These are phyloP conservation scores for Psilopsiagon aymara DNA, from an alignment of 2,113 vertebrate species.

Conservation along the genomic window DNA sequence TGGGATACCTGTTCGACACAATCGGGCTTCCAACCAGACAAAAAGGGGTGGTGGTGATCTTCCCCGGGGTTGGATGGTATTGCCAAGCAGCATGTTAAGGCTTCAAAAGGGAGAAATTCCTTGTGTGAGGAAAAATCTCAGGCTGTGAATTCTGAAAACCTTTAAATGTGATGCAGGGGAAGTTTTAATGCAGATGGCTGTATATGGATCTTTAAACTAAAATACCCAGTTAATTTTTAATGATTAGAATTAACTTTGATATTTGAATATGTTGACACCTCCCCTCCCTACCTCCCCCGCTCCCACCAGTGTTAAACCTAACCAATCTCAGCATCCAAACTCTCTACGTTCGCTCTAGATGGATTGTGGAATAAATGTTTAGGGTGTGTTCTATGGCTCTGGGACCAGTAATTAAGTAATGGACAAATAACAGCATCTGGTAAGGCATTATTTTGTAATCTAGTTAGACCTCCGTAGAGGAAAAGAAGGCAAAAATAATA, in stretches of 20 bases:
- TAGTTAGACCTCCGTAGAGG: not conserved
- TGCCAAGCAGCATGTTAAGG: not conserved
- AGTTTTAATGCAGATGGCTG: not conserved
- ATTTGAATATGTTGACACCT: not conserved
- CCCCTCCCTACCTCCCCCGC: not conserved
- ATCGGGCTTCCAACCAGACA: constrained; percentile 8
- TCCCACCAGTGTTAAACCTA: not conserved
- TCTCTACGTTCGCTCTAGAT: not conserved
- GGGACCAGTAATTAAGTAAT: constrained; percentile 40
- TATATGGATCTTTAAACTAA: not conserved
- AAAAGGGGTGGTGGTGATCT: constrained; percentile 40
- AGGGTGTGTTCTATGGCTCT: not conserved
- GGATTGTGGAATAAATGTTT: constrained; percentile 22
- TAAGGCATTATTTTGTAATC: constrained; percentile 38
- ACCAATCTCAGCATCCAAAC: not conserved
- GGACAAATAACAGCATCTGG: constrained; percentile 28
- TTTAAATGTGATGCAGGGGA: not conserved
- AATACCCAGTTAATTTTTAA: not conserved
- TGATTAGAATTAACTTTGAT: not conserved
- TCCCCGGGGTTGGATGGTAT: not conserved
- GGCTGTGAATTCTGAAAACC: not conserved
- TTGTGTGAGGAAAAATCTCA: not conserved
- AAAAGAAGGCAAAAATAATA: not conserved
- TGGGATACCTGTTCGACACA: constrained; percentile 38
- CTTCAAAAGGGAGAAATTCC: constrained; percentile 6